Percentiles rank a stretch among this genome's conserved stretches.
Conservation (phyloP, 1,140 invertebrate genomes). For the Drosophila orena region DNA sequence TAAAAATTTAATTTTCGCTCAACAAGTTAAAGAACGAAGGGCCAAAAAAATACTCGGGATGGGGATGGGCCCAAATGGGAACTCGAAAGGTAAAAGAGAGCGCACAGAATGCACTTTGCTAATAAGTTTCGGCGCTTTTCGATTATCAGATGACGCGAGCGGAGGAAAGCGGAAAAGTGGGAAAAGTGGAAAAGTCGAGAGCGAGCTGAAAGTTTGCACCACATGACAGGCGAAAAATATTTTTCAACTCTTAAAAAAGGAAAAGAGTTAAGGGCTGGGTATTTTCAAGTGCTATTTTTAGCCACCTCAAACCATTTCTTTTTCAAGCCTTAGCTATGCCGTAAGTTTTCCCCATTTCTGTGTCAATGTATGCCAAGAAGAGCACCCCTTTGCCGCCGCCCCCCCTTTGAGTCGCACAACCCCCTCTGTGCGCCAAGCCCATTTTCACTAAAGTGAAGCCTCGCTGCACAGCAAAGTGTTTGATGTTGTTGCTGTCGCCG, state of each 20-base stretch:
- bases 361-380: constrained; percentile 74
- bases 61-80: constrained; percentile 5
- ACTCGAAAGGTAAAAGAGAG: constrained; percentile 36
- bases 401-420: neutral
- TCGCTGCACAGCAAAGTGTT: constrained; percentile 72
- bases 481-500: constrained; percentile 51
- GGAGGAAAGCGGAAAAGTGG: constrained; percentile 21
- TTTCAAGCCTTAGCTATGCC: constrained; percentile 1
- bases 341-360: constrained; percentile 53
- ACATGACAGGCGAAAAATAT: constrained; percentile 51
- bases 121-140: constrained; percentile 70
- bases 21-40: constrained; percentile 73
- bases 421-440: neutral
- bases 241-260: constrained; percentile 25
- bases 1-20: constrained; percentile 81
- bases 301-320: constrained; percentile 1
- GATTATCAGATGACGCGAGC: constrained; percentile 50
- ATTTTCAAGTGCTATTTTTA: neutral
- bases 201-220: constrained; percentile 38
- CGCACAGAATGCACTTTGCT: constrained; percentile 68
- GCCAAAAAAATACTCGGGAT: neutral
- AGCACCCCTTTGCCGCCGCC: neutral
- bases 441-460: constrained; percentile 54
- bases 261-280: constrained; percentile 14
- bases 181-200: neutral